A percentile compares a stretch with the other conserved stretches of the same genome.
phyloP scores from a whole-genome alignment of 2,888 invertebrate species.

The Lochmaea crataegi region DNA sequence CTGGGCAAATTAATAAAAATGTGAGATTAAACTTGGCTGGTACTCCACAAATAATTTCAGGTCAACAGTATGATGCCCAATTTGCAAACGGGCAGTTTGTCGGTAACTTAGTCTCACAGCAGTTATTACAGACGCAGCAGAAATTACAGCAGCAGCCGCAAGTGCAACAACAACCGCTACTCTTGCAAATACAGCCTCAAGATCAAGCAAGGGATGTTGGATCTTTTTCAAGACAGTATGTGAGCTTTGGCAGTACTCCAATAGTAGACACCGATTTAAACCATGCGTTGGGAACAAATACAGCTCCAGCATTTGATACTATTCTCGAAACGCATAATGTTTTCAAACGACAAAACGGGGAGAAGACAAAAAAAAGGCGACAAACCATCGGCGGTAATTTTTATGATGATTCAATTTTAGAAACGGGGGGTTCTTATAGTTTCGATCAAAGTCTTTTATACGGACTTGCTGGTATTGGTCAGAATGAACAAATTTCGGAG shows the following conservation, averaged over 20 bases:
- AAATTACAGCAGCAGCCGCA: neutral
- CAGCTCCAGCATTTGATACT: slow-evolving; percentile 52
- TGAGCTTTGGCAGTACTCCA: slow-evolving; percentile 60
- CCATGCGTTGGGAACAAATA: slow-evolving; percentile 70
- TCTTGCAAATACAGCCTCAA: slow-evolving; percentile 29
- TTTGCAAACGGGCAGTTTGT: slow-evolving; percentile 76
- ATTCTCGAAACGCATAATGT: slow-evolving; percentile 64
- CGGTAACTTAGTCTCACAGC: slow-evolving; percentile 55
- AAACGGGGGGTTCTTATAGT: slow-evolving; percentile 65
- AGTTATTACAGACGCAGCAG: slow-evolving; percentile 13
- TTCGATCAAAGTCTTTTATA: slow-evolving; percentile 69
- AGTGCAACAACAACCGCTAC: slow-evolving; percentile 15
- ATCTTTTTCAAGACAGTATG: slow-evolving; percentile 44
- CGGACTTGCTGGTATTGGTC: slow-evolving; percentile 79
- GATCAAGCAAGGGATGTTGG: slow-evolving; percentile 32
- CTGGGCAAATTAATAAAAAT: slow-evolving; percentile 73
- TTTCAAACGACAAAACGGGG: slow-evolving; percentile 64
- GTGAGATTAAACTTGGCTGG: slow-evolving; percentile 68
- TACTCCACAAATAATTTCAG: slow-evolving; percentile 43
- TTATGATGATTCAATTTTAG: slow-evolving; percentile 66
- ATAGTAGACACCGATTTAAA: slow-evolving; percentile 67
- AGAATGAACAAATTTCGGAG: slow-evolving; percentile 70
- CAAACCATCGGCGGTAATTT: slow-evolving; percentile 76
- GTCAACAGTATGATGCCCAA: slow-evolving; percentile 65
- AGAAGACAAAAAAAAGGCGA: slow-evolving; percentile 70